These are phyloP conservation scores for Ursus arctos DNA, from an alignment of 2,113 vertebrate species.

Conservation along the genomic window DNA sequence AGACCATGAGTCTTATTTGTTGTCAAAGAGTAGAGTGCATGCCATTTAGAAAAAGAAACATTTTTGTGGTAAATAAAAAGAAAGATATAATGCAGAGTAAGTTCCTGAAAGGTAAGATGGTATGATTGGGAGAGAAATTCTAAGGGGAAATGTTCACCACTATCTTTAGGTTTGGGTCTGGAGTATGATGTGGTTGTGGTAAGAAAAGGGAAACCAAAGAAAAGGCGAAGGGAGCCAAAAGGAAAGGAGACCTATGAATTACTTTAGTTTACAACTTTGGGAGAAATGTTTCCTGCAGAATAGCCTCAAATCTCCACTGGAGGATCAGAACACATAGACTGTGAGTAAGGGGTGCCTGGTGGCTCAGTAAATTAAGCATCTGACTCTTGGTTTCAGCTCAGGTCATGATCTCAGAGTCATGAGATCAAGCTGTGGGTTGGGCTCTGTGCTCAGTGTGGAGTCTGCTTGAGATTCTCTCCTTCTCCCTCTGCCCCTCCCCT, in stretches of 20 bases:
- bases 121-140: not conserved
- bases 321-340: not conserved
- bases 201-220: not conserved
- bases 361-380: no score
- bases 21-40: not conserved
- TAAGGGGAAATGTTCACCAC: not conserved
- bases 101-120: not conserved
- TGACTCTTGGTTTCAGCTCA: no score
- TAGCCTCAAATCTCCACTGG: not conserved
- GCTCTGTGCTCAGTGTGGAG: no score
- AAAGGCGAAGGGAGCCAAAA: not conserved
- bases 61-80: not conserved
- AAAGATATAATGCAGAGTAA: not conserved
- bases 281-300: not conserved
- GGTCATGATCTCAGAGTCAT: no score
- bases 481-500: no score
- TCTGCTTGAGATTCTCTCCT: no score
- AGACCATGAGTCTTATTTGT: not conserved
- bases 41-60: not conserved
- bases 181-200: not conserved
- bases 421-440: no score
- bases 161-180: not conserved
- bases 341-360: not conserved
- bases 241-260: not conserved
- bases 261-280: not conserved